A percentile compares a stretch with the other conserved stretches of the same genome.
Evolutionary conservation across 2,888 invertebrate species (phyloP).

Genomic region (Pinctada fucata): DNA sequence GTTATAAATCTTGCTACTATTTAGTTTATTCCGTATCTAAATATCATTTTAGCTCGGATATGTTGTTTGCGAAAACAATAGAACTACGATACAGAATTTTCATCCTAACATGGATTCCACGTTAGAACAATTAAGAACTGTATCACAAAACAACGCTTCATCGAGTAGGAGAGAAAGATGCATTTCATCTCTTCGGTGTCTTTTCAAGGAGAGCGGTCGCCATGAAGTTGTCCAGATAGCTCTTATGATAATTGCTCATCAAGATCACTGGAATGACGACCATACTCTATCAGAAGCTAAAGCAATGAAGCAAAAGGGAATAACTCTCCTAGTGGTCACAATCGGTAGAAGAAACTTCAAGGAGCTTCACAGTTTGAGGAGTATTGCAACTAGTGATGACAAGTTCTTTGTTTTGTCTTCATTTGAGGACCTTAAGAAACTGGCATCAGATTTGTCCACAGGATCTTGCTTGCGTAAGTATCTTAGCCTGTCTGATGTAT

Average conservation of each 20-base stretch:
- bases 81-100: background rate
- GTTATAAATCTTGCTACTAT: too few relatives aligned
- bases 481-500: background rate
- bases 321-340: slow-evolving; percentile 17
- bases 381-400: slow-evolving; percentile 20
- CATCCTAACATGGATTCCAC: too few relatives aligned
- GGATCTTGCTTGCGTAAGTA: slow-evolving; percentile 30
- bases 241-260: slow-evolving; percentile 15
- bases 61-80: slow-evolving; percentile 21
- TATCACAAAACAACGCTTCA: too few relatives aligned
- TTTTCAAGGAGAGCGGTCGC: background rate
- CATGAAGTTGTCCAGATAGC: slow-evolving; percentile 8
- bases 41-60: slow-evolving; percentile 15
- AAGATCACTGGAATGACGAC: slow-evolving; percentile 12
- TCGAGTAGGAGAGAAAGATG: too few relatives aligned
- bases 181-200: too few relatives aligned
- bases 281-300: background rate
- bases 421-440: slow-evolving; percentile 10
- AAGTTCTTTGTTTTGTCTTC: slow-evolving; percentile 32
- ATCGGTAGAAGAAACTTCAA: slow-evolving; percentile 22
- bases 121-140: too few relatives aligned
- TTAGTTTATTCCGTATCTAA: too few relatives aligned
- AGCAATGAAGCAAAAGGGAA: slow-evolving; percentile 19
- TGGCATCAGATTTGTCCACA: slow-evolving; percentile 16
- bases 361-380: slow-evolving; percentile 12